Evolutionary conservation across 2,888 invertebrate species (phyloP).

Genomic region (Pristionchus exspectatus): DNA sequence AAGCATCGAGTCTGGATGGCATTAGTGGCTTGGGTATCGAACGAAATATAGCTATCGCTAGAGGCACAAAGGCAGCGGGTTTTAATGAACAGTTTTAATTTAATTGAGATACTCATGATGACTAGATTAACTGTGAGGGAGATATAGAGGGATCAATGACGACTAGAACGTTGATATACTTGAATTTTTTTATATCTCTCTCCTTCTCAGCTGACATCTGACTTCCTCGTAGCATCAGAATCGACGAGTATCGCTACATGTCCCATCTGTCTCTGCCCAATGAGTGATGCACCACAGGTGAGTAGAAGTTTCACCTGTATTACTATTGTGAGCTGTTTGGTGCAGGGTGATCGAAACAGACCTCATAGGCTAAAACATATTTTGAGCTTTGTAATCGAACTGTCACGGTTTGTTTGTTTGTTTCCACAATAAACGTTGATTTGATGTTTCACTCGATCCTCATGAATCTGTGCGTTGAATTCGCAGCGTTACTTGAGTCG

Average conservation of each 20-base stretch:
- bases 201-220: slow-evolving; percentile 55
- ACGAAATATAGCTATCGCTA: no score
- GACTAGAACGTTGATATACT: no score
- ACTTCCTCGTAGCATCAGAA: slow-evolving; percentile 56
- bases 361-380: no score
- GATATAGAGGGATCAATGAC: no score
- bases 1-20: no score
- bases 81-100: no score
- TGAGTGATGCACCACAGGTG: slow-evolving; percentile 47
- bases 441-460: not conserved
- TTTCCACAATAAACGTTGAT: not conserved
- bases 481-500: not conserved
- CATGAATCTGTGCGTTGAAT: not conserved
- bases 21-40: no score
- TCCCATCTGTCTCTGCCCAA: slow-evolving; percentile 58
- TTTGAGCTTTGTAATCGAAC: not conserved
- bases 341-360: not conserved
- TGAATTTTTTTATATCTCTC: no score
- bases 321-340: not conserved
- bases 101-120: no score
- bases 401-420: not conserved
- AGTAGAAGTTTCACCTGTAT: not conserved
- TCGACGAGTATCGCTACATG: slow-evolving; percentile 51
- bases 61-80: no score
- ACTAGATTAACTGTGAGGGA: no score